Base-by-base conservation (phyloP, 2,797 vertebrate species). In the Sebastes ruberrimus region DNA sequence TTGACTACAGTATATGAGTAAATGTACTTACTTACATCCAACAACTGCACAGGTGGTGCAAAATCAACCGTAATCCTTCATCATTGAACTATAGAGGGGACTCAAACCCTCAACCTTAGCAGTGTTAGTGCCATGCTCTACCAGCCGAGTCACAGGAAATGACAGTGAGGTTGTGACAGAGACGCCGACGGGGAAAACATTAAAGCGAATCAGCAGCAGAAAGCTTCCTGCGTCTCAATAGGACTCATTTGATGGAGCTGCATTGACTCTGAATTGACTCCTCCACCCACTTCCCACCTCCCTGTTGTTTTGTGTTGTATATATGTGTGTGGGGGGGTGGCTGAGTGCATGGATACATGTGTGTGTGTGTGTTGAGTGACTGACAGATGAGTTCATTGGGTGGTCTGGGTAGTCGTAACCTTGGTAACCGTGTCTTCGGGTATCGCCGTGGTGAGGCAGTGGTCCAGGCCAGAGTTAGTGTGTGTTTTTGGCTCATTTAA, bases 361-460 rank as follows among this genome's bases (percentile, higher is more conserved):
- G 81, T 80, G 81, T 71, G 81, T 80, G 81, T 64, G 79, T 59
- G 62, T 25, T 67, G 60, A 68, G 25, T 78, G 85, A 84, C 28
- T 83, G 89, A 88, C 83, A 79, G 79, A 86, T 83, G 71, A 77
- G 25, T 86, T 78, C 69, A 87, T 86, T 89, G 88, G 93, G 88
- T 94, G 91, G 88, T 88, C 86, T 56, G 35, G 13, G 53, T 42
- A n/a, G 35, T 57, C 9, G 57, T 81, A 42, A 62, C 74, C 69
- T 25, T 13, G 49, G 59, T 56, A n/a, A 76, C 64, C 0, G 25
- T 30, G 69, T 30, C 61, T 74, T 76, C 76, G 35, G 69, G 6
- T 20, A 7, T 18, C 6, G 13, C 20, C 18, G 52, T 22, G 76
- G 18, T 63, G 30, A 9, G 10, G 38, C 2, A 2, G 23, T 8